A percentile compares a stretch with the other conserved stretches of the same genome.
Evolutionary conservation across 1,140 invertebrate genomes (phyloP).

Genomic region (Penaeus vannamei): DNA sequence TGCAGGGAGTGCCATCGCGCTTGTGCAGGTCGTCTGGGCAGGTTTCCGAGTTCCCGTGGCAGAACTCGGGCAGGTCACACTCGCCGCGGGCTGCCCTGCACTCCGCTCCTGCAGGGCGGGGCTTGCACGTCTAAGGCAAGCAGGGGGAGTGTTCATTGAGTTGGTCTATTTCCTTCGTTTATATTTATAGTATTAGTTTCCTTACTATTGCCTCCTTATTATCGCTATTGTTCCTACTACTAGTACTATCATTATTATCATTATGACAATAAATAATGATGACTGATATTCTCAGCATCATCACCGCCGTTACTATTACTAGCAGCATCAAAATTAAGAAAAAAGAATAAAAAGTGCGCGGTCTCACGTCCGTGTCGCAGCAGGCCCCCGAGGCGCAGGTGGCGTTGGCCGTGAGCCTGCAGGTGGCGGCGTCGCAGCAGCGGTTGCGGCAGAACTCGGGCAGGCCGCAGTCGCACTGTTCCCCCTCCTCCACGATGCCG

Average conservation of each 20-base stretch:
- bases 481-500: constrained; percentile 87
- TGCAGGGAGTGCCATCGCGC: constrained; percentile 57
- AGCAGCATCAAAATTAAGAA: neutral
- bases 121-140: constrained; percentile 79
- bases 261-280: too few species aligned
- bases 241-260: too few species aligned
- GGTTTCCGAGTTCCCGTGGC: constrained; percentile 91
- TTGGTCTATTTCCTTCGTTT: neutral
- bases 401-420: constrained; percentile 87
- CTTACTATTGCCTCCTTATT: too few species aligned
- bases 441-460: constrained; percentile 84
- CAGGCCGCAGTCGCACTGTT: constrained; percentile 93
- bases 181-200: too few species aligned
- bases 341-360: neutral
- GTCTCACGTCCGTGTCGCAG: constrained; percentile 58
- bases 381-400: constrained; percentile 88
- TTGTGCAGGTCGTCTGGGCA: constrained; percentile 94
- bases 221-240: too few species aligned
- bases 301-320: too few species aligned
- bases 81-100: constrained; percentile 87
- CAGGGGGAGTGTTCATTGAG: neutral
- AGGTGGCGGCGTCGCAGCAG: constrained; percentile 91
- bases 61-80: constrained; percentile 97
- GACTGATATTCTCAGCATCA: too few species aligned
- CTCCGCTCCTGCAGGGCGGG: constrained; percentile 81